These are phyloP conservation scores for Lampropteryx suffumata DNA, from an alignment of 2,888 invertebrate species.

Conservation along the genomic window DNA sequence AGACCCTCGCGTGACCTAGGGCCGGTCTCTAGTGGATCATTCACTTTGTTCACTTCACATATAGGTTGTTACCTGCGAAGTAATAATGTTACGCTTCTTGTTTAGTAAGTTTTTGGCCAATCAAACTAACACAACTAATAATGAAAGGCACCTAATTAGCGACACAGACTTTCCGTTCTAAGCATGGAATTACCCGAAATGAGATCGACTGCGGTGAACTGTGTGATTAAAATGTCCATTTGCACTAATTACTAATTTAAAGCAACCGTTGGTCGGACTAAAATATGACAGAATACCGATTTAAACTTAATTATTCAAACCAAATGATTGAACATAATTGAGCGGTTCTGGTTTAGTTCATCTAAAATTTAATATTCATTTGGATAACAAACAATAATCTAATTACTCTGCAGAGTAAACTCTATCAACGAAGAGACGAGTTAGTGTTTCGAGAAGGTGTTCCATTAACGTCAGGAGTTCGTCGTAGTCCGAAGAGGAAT, in stretches of 20 bases:
- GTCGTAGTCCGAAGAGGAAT: neutral
- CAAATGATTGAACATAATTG: constrained; percentile 2
- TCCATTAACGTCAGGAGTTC: constrained; percentile 7
- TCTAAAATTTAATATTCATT: constrained; percentile 8
- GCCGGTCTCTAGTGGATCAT: neutral
- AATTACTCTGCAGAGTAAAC: constrained; percentile 11
- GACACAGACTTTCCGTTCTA: no score
- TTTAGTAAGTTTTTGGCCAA: no score
- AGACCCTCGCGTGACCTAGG: constrained; percentile 2
- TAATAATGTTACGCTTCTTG: no score
- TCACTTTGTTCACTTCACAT: constrained; percentile 4
- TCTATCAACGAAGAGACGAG: neutral
- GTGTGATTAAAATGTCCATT: constrained; percentile 12
- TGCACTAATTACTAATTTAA: constrained; percentile 16
- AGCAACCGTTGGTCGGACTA: neutral
- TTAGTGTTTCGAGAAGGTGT: neutral
- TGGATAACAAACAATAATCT: constrained; percentile 17
- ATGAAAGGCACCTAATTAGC: no score
- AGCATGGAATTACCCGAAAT: neutral
- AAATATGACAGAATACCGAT: constrained; percentile 1
- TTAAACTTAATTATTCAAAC: constrained; percentile 9
- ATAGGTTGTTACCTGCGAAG: neutral
- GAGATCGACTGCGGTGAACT: constrained; percentile 2
- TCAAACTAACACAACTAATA: no score
- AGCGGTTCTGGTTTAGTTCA: constrained; percentile 4